A percentile compares a stretch with the other conserved stretches of the same genome.
Conservation (phyloP, 2,113 vertebrate genomes). For the Larimichthys polyactis region DNA sequence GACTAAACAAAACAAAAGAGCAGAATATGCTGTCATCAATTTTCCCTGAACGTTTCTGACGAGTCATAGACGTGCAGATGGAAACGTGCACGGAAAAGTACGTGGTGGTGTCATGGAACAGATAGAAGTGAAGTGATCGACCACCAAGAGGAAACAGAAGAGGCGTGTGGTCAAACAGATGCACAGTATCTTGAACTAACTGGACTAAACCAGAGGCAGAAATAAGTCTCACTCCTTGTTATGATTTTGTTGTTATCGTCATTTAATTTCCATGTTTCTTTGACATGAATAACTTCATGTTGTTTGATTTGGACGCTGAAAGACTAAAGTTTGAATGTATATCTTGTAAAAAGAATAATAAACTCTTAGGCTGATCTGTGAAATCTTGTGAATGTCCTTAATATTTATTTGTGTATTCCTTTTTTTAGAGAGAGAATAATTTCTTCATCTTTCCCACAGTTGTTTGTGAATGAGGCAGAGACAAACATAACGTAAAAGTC, state of each 20-base stretch:
- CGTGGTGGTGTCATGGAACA: slow-evolving; percentile 10
- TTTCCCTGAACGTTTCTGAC: too few relatives aligned
- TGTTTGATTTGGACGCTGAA: not conserved
- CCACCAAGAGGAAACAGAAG: not conserved
- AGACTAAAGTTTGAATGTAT: not conserved
- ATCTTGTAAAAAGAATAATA: not conserved
- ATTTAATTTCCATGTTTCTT: not conserved
- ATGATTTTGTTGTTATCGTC: not conserved
- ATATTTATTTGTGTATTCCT: too few relatives aligned
- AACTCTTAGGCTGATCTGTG: not conserved
- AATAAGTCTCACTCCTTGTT: slow-evolving; percentile 1
- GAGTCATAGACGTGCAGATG: too few relatives aligned
- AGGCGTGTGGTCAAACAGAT: slow-evolving; percentile 23
- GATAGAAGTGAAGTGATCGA: not conserved
- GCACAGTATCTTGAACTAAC: not conserved
- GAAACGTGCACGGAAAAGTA: too few relatives aligned
- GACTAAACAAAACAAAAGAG: too few relatives aligned
- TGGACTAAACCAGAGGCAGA: not conserved
- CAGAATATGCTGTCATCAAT: too few relatives aligned
- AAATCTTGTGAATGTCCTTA: not conserved
- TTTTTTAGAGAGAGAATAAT: too few relatives aligned
- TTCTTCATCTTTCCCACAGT: too few relatives aligned
- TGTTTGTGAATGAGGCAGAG: too few relatives aligned
- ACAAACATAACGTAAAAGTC: not conserved
- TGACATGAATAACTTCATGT: not conserved